A percentile compares a stretch with the other conserved stretches of the same genome.
phyloP scores from a whole-genome alignment of 1,140 invertebrate genomes.

The Camponotus vicinus region DNA sequence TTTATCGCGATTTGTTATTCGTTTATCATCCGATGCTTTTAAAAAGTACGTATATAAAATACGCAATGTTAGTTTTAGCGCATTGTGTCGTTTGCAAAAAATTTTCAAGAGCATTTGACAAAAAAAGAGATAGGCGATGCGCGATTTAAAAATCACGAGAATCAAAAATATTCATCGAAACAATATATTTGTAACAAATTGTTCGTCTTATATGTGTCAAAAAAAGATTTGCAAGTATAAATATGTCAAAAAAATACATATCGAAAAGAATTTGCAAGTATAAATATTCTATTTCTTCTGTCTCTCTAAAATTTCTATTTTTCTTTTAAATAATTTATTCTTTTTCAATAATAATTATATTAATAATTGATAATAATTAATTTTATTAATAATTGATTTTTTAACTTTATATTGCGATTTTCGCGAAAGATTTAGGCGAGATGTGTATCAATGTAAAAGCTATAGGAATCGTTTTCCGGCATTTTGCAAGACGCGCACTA shows the following conservation, averaged over 20 bases:
- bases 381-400: background rate
- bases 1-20: conserved; percentile 1
- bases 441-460: no score
- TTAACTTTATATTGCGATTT: background rate
- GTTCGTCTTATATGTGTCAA: no score
- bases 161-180: background rate
- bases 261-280: no score
- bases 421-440: no score
- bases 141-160: background rate
- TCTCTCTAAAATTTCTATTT: no score
- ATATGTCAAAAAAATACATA: no score
- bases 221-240: no score
- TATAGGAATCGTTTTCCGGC: background rate
- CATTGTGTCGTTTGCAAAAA: no score
- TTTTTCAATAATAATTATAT: no score
- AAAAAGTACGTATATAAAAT: background rate
- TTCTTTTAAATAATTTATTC: background rate
- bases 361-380: no score
- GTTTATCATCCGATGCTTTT: background rate
- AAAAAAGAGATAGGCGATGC: background rate
- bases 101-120: background rate
- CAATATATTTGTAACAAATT: no score
- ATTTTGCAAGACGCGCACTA: background rate
- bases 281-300: background rate
- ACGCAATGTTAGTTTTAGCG: background rate